Percentiles rank a stretch among this genome's conserved stretches.
Conservation (phyloP, 2,113 vertebrate species). For the Cricetomys ansorgei region DNA sequence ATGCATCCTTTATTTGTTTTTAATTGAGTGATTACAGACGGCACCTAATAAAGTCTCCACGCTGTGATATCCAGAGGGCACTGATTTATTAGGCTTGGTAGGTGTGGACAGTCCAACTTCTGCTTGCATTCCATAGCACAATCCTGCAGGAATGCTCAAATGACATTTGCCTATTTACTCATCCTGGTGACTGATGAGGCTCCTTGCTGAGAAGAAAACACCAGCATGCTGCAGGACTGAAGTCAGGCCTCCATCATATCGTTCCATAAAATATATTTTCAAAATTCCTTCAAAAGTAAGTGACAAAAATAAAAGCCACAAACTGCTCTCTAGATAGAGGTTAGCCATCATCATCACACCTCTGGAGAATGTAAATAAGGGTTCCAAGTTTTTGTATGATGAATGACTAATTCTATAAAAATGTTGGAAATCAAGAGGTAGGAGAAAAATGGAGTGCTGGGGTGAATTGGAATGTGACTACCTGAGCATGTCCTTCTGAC, state of each 20-base stretch:
- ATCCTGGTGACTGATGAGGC: constrained; percentile 54
- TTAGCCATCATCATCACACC: neutral
- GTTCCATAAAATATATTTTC: constrained; percentile 61
- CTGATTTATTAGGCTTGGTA: constrained; percentile 67
- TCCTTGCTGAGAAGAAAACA: constrained; percentile 50
- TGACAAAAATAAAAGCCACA: constrained; percentile 38
- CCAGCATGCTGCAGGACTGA: neutral
- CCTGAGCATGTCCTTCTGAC: neutral
- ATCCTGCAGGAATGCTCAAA: constrained; percentile 55
- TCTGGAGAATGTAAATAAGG: neutral
- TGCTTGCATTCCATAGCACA: constrained; percentile 20
- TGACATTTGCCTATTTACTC: constrained; percentile 64
- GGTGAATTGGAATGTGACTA: neutral
- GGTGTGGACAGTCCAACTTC: constrained; percentile 51
- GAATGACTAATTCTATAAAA: neutral
- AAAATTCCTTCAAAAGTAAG: constrained; percentile 58
- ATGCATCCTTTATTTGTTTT: constrained; percentile 55
- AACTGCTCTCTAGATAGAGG: constrained; percentile 24
- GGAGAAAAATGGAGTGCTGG: neutral
- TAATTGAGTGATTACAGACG: constrained; percentile 70
- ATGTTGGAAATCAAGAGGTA: neutral
- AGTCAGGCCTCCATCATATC: constrained; percentile 27
- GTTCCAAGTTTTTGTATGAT: constrained; percentile 33
- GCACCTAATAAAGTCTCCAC: constrained; percentile 62
- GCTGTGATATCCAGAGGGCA: constrained; percentile 19